Conservation (phyloP, 2,888 invertebrate species). For the Nycteola revayana region DNA sequence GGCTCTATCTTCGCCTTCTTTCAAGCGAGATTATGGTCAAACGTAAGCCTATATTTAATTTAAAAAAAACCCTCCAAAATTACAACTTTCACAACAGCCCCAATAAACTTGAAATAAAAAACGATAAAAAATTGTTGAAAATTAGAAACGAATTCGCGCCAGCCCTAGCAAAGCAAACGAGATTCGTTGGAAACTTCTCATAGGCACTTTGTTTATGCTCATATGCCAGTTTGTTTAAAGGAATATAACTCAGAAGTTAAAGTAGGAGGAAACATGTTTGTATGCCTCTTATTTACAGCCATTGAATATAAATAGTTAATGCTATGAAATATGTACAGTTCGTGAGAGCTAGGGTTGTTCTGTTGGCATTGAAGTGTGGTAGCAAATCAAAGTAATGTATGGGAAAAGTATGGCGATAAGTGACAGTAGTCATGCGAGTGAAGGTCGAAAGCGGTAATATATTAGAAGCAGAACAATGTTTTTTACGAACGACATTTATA, state of each 20-base stretch:
- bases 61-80: conserved; percentile 2
- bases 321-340: conserved; percentile 20
- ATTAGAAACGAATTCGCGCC: conserved; percentile 15
- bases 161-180: conserved; percentile 24
- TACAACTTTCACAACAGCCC: conserved; percentile 12
- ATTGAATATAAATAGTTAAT: conserved; percentile 33
- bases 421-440: conserved; percentile 19
- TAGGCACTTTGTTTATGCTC: conserved; percentile 26
- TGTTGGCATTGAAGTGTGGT: conserved; percentile 15
- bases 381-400: conserved; percentile 22
- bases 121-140: conserved; percentile 10
- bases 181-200: conserved; percentile 24
- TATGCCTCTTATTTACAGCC: conserved; percentile 27
- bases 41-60: too few relatives aligned
- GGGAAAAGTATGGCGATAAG: conserved; percentile 12
- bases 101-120: conserved; percentile 25
- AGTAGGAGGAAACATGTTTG: conserved; percentile 25
- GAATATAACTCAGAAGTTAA: conserved; percentile 33
- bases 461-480: conserved; percentile 12
- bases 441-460: conserved; percentile 17
- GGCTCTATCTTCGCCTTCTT: too few relatives aligned
- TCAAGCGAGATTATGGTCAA: too few relatives aligned
- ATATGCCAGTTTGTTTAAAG: conserved; percentile 34
- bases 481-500: conserved; percentile 9
- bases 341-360: conserved; percentile 15